Evolutionary conservation across 2,113 vertebrate species (phyloP).

Genomic region (Tautogolabrus adspersus): DNA sequence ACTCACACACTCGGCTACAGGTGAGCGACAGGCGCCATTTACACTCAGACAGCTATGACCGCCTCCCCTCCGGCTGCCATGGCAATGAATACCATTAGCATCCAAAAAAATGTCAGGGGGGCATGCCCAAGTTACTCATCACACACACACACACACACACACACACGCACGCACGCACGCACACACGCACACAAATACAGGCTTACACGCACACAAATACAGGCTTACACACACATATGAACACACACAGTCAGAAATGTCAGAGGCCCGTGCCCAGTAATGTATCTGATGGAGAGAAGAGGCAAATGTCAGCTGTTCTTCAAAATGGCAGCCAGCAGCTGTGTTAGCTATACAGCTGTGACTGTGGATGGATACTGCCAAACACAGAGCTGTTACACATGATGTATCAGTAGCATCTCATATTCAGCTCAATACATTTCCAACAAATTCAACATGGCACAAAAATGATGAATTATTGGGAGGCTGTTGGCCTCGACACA

Average conservation of each 20-base stretch:
- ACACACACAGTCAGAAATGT: conserved; percentile 74
- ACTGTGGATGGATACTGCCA: conserved; percentile 47
- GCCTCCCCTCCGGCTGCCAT: conserved; percentile 62
- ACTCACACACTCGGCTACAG: conserved; percentile 40
- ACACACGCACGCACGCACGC: conserved; percentile 49
- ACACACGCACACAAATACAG: conserved; percentile 34
- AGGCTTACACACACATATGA: conserved; percentile 15
- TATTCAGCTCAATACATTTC: conserved; percentile 12
- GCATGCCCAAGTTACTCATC: conserved; percentile 71
- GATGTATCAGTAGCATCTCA: conserved; percentile 4
- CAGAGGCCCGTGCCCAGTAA: conserved; percentile 77
- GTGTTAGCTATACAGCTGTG: conserved; percentile 48
- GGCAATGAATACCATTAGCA: conserved; percentile 78
- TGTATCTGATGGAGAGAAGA: conserved; percentile 79
- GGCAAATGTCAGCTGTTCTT: conserved; percentile 82
- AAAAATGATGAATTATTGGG: neutral
- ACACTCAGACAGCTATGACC: conserved; percentile 51
- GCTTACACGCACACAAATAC: conserved; percentile 39
- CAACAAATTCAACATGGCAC: neutral
- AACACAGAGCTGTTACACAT: conserved; percentile 30
- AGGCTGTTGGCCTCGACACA: neutral
- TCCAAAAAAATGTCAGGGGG: conserved; percentile 80
- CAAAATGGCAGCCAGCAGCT: conserved; percentile 79
- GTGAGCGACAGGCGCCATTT: conserved; percentile 76
- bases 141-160: conserved; percentile 44